Percentiles rank a stretch among this genome's conserved stretches.
These are phyloP conservation scores for Rhombomys opimus DNA, from an alignment of 2,113 vertebrate species.

Conservation along the genomic window DNA sequence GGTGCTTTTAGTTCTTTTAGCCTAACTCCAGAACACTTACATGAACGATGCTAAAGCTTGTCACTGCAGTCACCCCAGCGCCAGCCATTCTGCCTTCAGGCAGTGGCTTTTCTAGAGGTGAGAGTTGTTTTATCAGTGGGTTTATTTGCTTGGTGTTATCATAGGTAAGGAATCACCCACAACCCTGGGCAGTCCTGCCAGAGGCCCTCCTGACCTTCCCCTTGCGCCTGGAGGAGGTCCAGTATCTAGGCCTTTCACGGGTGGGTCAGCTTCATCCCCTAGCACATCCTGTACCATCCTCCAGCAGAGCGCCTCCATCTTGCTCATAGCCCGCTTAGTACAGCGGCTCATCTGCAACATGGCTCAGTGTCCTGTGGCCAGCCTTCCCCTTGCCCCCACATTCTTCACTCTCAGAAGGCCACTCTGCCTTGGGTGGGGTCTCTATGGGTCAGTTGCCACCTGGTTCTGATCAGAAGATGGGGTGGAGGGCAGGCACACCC, in stretches of 20 bases:
- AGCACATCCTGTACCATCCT: background rate
- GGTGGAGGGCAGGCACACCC: background rate
- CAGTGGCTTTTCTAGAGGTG: background rate
- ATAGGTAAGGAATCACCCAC: background rate
- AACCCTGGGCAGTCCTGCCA: rapidly evolving
- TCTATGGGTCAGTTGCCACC: background rate
- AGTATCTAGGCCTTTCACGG: background rate
- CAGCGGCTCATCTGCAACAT: background rate
- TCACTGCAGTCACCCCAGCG: rapidly evolving
- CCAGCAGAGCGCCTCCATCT: rapidly evolving
- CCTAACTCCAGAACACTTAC: background rate
- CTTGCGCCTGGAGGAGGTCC: background rate
- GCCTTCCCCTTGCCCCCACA: background rate
- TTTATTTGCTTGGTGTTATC: background rate
- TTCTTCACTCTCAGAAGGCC: background rate
- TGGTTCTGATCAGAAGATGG: background rate
- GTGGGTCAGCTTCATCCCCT: background rate
- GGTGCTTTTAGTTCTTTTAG: background rate
- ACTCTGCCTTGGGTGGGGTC: background rate
- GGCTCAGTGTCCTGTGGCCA: background rate
- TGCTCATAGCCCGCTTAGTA: background rate
- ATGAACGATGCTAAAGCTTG: background rate
- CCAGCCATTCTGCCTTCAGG: background rate
- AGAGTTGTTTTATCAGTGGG: background rate
- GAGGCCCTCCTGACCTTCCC: background rate